Evolutionary conservation across 2,888 invertebrate genomes (phyloP).

Genomic region (Nesidiocoris tenuis): DNA sequence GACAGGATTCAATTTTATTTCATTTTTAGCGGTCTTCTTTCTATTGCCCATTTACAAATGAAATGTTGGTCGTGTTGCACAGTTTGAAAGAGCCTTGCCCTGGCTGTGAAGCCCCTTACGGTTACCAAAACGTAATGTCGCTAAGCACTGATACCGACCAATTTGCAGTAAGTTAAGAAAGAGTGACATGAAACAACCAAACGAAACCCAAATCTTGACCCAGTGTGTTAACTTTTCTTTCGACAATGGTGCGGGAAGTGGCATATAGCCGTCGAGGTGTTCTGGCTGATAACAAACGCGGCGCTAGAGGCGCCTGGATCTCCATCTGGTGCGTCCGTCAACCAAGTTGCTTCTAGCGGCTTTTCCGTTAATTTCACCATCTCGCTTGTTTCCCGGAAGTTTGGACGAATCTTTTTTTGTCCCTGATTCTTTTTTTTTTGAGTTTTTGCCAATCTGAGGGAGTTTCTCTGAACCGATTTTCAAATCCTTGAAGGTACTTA

Average conservation of each 20-base stretch:
- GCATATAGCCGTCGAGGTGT: no score
- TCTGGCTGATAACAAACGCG: no score
- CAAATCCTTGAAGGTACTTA: no score
- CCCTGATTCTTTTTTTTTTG: no score
- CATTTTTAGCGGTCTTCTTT: neutral
- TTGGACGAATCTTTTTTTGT: no score
- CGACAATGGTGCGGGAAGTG: neutral
- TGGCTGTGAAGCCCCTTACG: conserved; percentile 92
- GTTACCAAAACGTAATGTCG: conserved; percentile 90
- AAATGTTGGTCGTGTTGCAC: conserved; percentile 44
- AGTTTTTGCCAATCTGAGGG: no score
- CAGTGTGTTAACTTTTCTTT: conserved; percentile 29
- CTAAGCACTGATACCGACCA: conserved; percentile 77
- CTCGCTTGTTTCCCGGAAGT: no score
- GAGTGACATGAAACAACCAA: conserved; percentile 27
- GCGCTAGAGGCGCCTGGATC: no score
- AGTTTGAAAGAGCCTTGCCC: conserved; percentile 71
- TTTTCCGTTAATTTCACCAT: no score
- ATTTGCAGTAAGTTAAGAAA: conserved; percentile 78
- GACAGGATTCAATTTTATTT: conserved; percentile 25
- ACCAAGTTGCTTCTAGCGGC: no score
- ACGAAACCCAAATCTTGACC: conserved; percentile 19
- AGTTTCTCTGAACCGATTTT: no score
- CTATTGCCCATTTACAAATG: conserved; percentile 5
- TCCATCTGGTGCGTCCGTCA: no score